Base-by-base conservation (phyloP, 2,797 vertebrate genomes). In the Hydrolagus colliei region DNA sequence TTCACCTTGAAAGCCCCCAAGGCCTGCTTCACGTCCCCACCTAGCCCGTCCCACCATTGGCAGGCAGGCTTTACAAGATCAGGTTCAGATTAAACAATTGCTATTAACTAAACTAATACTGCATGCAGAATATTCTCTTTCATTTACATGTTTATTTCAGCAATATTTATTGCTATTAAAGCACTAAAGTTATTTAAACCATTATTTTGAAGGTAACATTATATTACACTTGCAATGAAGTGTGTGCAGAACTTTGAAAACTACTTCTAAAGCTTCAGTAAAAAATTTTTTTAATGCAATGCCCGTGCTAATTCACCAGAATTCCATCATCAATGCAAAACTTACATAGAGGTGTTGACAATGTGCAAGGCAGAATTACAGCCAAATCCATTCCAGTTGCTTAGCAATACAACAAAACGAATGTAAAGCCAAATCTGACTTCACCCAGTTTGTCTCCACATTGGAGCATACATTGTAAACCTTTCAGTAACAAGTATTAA, bases 401-500 rank as follows among this genome's bases (percentile, higher is more conserved):
- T 79, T 79, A 65, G n/a, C 61, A 63, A 63, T 79, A 63, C 61
- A 77, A 77, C 9, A 41, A 77, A 73, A 79, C 13, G 59, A 61
- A 63, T 62, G 61, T 63, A 4, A 20, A 10, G 18, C 12, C 20
- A 77, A 77, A 61, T 11, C 52, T 77, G n/a, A 52, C 41, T 20
- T 76, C 16, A n/a, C 41, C 74, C 41, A 77, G 52, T 61, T 4
- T 77, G 52, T 77, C n/a, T 61, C 75, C 79, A 41, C 6, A 68
- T 35, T 84, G 41, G 27, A 84, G 18, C 16, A 13, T 71, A 20
- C 27, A 67, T 41, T 10, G 14, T 16, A 20, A 35, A 22, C 13
- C 14, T 12, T 32, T 65, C 27, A 85, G 32, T 61, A 72, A 85
- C 41, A 85, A 18, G n/a, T 59, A 11, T 22, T 20, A 18, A 72